These are phyloP conservation scores for Darevskia nairensis DNA, from an alignment of 2,797 vertebrate genomes.

Conservation along the genomic window DNA sequence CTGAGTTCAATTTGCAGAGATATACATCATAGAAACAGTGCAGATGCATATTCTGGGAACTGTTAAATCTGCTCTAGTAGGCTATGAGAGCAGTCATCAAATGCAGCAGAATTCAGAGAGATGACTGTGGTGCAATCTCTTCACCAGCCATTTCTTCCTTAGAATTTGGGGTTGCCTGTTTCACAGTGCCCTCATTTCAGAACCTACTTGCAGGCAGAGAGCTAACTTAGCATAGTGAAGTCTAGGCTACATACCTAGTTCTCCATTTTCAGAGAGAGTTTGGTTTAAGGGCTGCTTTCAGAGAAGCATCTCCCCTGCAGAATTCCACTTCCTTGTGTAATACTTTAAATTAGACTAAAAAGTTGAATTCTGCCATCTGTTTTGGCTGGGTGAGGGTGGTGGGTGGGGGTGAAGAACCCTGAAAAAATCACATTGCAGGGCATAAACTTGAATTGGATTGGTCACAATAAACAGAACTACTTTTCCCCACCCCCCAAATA, in stretches of 20 bases:
- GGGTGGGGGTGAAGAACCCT: too few relatives aligned
- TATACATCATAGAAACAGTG: conserved; percentile 3
- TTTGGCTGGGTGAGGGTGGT: too few relatives aligned
- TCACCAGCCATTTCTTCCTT: not conserved
- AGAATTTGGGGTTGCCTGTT: too few relatives aligned
- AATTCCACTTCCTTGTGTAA: too few relatives aligned
- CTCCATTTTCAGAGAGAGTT: not conserved
- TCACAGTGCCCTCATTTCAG: not conserved
- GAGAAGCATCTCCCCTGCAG: not conserved
- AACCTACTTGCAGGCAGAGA: not conserved
- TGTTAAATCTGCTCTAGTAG: not conserved
- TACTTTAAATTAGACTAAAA: not conserved
- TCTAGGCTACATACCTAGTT: not conserved
- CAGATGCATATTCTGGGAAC: not conserved
- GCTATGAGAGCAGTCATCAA: not conserved
- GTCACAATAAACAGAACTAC: not conserved
- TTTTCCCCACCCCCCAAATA: not conserved
- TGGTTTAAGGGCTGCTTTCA: not conserved
- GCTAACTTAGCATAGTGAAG: not conserved
- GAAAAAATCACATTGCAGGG: not conserved
- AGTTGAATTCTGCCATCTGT: not conserved
- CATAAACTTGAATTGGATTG: not conserved
- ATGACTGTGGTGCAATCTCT: not conserved
- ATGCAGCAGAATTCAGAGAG: not conserved
- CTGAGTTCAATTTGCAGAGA: conserved; percentile 11